Base-by-base conservation (phyloP, 2,797 vertebrate genomes). In the Chelmon rostratus region DNA sequence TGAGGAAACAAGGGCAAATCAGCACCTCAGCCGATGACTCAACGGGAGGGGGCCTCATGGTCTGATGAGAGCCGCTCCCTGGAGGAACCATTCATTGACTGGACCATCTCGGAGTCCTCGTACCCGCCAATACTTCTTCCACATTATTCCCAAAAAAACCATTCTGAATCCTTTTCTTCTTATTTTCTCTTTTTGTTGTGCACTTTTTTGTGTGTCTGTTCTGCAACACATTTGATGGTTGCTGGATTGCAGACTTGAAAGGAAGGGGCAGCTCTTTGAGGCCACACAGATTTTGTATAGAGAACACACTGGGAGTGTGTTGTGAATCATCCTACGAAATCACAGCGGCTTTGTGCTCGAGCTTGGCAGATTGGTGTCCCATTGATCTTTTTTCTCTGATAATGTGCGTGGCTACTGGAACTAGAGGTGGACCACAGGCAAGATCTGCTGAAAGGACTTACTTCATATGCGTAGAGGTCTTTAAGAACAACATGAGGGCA, bases 1-100 rank as follows among this genome's bases (percentile, higher is more conserved):
- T 83, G 79, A 77, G 67, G 86, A 88, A 90, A 93, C 84, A 88
- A 92, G 84, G 70, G 82, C 76, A 83, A 93, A 93, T 91, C 92
- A 93, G 81, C 49, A 73, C 63, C 84, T 88, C 61, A 65, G 81
- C 87, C 90, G 86, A 92, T 86, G 88, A 88, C 78, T 87, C 89
- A 82, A 72, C 58, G 23, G 89, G 90, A 74, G 82, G 79, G 76
- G 76, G 81, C 73, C 75, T 70, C 71, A 86, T 82, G 81, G 75
- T 54, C 70, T 78, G 89, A 91, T 90, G 91, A 87, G 74, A 78
- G 61, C 86, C 21, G 44, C 76, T 90, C 78, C 56, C 64, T 56
- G 35, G 21, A 61, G 73, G 50, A 79, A 57, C 49, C 63, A 54
- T 66, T 84, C 46, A 85, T 84, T 80, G 77, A 73, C 67, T n/a